These are phyloP conservation scores for Bombus superbus DNA, from an alignment of 1,140 invertebrate genomes.

Conservation along the genomic window DNA sequence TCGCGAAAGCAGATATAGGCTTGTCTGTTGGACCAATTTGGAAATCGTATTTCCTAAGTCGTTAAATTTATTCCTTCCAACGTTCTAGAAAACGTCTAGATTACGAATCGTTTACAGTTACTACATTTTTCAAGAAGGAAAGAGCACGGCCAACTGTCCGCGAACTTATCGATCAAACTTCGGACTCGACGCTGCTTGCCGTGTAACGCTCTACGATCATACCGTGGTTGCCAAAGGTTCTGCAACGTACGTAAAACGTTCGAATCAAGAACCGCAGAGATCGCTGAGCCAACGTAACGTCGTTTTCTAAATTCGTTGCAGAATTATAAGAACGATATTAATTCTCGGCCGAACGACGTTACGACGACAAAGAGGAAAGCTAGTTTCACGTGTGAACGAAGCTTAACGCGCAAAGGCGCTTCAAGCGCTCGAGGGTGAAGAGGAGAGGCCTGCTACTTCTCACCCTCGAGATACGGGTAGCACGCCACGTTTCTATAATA, in stretches of 20 bases:
- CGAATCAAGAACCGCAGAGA: neutral
- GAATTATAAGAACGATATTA: neutral
- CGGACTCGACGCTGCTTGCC: too few relatives aligned
- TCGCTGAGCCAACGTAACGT: neutral
- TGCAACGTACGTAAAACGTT: neutral
- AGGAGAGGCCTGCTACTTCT: slow-evolving; percentile 56
- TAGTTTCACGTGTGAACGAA: slow-evolving; percentile 4
- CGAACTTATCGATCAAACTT: neutral
- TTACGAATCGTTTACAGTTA: neutral
- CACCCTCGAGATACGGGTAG: slow-evolving; percentile 63
- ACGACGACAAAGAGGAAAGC: neutral
- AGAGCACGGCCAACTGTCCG: too few relatives aligned
- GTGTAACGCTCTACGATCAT: too few relatives aligned
- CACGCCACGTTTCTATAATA: slow-evolving; percentile 59
- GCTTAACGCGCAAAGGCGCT: slow-evolving; percentile 29
- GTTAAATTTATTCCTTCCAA: neutral
- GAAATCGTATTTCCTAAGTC: too few relatives aligned
- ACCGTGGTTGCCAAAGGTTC: neutral
- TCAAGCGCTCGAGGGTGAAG: slow-evolving; percentile 54
- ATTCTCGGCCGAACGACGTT: too few relatives aligned
- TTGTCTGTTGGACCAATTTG: too few relatives aligned
- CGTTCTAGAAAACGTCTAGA: neutral
- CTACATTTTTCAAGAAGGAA: too few relatives aligned
- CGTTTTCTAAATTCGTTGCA: neutral
- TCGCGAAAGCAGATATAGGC: too few relatives aligned